Evolutionary conservation across 1,140 invertebrate species (phyloP).

Genomic region (Trinorchestia longiramus): DNA sequence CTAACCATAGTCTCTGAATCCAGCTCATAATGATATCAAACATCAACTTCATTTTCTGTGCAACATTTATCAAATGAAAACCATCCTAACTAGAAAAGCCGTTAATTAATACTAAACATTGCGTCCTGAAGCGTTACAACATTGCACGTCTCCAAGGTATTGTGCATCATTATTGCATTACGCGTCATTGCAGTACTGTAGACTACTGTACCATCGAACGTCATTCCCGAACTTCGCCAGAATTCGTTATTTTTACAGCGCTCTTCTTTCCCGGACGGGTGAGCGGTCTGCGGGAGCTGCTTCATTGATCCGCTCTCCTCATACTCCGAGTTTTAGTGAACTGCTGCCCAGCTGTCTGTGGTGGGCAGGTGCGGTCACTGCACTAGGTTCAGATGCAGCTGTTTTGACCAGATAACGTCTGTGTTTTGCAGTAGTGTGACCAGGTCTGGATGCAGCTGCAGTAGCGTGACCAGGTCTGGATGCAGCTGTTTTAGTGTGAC

Average conservation of each 20-base stretch:
- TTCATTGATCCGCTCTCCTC: neutral
- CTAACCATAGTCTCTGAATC: no score
- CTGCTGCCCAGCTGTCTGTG: neutral
- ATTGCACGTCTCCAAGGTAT: neutral
- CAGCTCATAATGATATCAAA: no score
- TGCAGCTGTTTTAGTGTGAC: neutral
- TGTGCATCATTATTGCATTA: neutral
- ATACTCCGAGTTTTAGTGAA: neutral
- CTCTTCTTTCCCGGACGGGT: neutral
- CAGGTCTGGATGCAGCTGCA: neutral
- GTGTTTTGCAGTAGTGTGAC: neutral
- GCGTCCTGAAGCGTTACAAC: neutral
- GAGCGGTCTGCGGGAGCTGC: neutral
- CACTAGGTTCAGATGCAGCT: neutral
- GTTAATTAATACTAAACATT: neutral
- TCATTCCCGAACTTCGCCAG: neutral
- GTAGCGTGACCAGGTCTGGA: neutral
- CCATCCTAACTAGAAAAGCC: neutral
- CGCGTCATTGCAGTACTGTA: neutral
- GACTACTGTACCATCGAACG: neutral
- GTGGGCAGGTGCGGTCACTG: neutral
- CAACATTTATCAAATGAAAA: no score
- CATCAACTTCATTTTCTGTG: no score
- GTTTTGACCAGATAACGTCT: neutral
- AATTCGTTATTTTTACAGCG: neutral